A percentile compares a stretch with the other conserved stretches of the same genome.
These are phyloP conservation scores for Lycocerus yunnanus DNA, from an alignment of 2,888 invertebrate species.

Conservation along the genomic window DNA sequence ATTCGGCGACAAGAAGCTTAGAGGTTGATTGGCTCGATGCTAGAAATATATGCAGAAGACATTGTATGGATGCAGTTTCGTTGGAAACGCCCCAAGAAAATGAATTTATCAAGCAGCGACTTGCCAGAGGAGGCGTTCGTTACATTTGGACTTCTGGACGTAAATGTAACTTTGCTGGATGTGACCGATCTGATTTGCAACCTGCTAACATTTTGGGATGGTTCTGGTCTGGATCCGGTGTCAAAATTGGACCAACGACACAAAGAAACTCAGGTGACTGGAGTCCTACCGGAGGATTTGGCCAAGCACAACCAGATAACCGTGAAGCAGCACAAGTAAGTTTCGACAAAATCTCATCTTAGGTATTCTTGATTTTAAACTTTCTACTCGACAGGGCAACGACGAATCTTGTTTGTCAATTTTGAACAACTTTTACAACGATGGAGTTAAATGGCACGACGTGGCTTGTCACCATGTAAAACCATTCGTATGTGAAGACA, in stretches of 20 bases:
- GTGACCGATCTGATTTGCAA: conserved; percentile 79
- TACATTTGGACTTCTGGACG: conserved; percentile 93
- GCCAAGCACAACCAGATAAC: conserved; percentile 87
- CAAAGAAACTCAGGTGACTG: conserved; percentile 91
- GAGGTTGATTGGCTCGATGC: conserved; percentile 92
- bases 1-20: conserved; percentile 76
- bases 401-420: conserved; percentile 90
- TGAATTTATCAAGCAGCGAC: conserved; percentile 86
- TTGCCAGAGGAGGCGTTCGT: conserved; percentile 75
- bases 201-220: conserved; percentile 87
- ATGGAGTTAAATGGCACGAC: conserved; percentile 86
- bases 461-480: conserved; percentile 86
- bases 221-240: conserved; percentile 95
- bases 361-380: not conserved
- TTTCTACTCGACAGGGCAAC: conserved; percentile 67
- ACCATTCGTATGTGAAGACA: conserved; percentile 90
- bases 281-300: conserved; percentile 87
- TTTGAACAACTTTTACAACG: conserved; percentile 90
- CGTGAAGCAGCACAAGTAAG: conserved; percentile 84
- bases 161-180: conserved; percentile 91
- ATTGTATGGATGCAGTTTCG: conserved; percentile 93
- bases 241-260: conserved; percentile 86
- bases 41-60: conserved; percentile 87
- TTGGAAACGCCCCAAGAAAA: conserved; percentile 90
- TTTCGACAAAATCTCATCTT: not conserved